These are phyloP conservation scores for Gephyroberyx darwinii DNA, from an alignment of 2,797 vertebrate species.

Conservation along the genomic window DNA sequence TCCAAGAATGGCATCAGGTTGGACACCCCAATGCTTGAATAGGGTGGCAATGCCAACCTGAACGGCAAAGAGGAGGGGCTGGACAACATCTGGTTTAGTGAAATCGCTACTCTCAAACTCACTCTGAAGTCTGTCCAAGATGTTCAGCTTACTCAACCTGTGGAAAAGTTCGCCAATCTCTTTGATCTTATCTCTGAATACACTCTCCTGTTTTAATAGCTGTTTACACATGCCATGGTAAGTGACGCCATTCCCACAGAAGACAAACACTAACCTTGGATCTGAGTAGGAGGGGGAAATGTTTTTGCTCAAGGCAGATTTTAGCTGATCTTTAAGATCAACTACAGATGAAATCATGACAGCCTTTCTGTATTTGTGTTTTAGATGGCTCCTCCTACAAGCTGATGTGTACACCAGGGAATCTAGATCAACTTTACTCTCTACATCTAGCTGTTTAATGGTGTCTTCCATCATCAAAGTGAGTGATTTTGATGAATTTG, in stretches of 20 bases:
- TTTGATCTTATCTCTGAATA: conserved; percentile 84
- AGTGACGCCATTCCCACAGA: conserved; percentile 85
- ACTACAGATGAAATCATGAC: conserved; percentile 78
- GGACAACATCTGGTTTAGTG: conserved; percentile 77
- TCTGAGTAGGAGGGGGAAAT: conserved; percentile 51
- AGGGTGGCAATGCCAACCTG: conserved; percentile 85
- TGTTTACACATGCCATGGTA: conserved; percentile 83
- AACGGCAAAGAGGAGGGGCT: conserved; percentile 87
- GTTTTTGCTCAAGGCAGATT: conserved; percentile 35
- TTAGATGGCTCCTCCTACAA: conserved; percentile 87
- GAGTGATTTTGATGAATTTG: conserved; percentile 83
- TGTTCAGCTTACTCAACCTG: conserved; percentile 62
- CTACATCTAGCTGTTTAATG: conserved; percentile 71
- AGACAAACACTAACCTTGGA: conserved; percentile 85
- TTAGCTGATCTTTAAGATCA: conserved; percentile 80
- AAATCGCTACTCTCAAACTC: conserved; percentile 73
- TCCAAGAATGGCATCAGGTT: conserved; percentile 80
- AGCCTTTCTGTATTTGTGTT: conserved; percentile 83
- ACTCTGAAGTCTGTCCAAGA: conserved; percentile 75
- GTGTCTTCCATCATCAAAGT: conserved; percentile 77
- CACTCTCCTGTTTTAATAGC: conserved; percentile 79
- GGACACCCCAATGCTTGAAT: conserved; percentile 85
- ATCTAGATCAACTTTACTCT: conserved; percentile 70
- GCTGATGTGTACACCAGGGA: conserved; percentile 86
- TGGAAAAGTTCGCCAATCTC: conserved; percentile 78